These are phyloP conservation scores for Eristalinus aeneus DNA, from an alignment of 2,888 invertebrate species.

Conservation along the genomic window DNA sequence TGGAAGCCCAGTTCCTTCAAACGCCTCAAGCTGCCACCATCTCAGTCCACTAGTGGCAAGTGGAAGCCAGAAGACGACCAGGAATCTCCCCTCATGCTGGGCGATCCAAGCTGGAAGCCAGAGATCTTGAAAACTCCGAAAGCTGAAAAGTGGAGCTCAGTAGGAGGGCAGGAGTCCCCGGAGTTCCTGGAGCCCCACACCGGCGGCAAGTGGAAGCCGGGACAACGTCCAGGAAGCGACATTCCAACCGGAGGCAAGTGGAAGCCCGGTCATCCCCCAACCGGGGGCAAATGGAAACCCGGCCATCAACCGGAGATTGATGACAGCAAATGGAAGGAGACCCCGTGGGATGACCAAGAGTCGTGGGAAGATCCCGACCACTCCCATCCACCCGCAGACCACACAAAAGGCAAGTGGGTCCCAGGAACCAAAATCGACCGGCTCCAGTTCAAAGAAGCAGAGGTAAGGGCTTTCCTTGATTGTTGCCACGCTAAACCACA, in stretches of 20 bases:
- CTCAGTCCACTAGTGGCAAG: slow-evolving; percentile 70
- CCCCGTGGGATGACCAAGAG: slow-evolving; percentile 78
- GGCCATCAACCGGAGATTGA: neutral
- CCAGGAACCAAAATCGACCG: slow-evolving; percentile 85
- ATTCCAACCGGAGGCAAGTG: neutral
- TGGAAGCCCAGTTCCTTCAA: neutral
- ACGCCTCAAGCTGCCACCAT: neutral
- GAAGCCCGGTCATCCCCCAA: neutral
- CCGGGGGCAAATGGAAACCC: neutral
- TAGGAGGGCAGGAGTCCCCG: slow-evolving; percentile 76
- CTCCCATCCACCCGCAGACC: slow-evolving; percentile 84
- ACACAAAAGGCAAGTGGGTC: slow-evolving; percentile 90
- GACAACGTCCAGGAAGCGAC: neutral
- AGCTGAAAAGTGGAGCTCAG: slow-evolving; percentile 72
- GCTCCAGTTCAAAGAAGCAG: slow-evolving; percentile 81
- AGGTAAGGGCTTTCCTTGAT: slow-evolving; percentile 72
- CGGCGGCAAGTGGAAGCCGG: slow-evolving; percentile 83
- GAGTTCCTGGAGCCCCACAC: slow-evolving; percentile 83
- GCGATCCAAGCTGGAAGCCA: neutral
- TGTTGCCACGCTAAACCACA: slow-evolving; percentile 80
- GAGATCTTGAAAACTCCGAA: neutral
- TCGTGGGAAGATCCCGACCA: slow-evolving; percentile 76
- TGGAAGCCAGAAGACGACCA: slow-evolving; percentile 67
- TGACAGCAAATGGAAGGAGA: neutral
- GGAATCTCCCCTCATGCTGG: neutral